These are phyloP conservation scores for Oncorhynchus kisutch DNA, from an alignment of 2,113 vertebrate genomes.

Conservation along the genomic window DNA sequence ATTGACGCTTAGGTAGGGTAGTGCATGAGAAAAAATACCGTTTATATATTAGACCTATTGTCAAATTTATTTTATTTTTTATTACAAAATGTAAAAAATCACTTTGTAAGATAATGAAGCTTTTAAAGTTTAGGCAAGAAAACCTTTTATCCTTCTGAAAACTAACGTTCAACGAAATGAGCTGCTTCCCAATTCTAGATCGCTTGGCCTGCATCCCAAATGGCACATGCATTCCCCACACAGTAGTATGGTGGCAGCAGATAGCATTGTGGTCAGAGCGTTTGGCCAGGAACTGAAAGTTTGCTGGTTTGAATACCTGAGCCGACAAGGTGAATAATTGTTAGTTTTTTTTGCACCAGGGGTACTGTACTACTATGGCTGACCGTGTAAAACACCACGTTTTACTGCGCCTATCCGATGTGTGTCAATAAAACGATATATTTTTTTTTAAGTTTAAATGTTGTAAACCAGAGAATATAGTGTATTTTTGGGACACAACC, in stretches of 20 bases:
- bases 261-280: no score
- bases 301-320: no score
- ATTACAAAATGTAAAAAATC: conserved; percentile 35
- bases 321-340: no score
- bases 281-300: no score
- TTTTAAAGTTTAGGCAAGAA: conserved; percentile 1
- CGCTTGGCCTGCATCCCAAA: background rate
- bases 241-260: no score
- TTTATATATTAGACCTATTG: conserved; percentile 3
- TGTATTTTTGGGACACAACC: no score
- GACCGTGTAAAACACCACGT: background rate
- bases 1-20: background rate
- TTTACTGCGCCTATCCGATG: no score
- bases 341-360: no score
- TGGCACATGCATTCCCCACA: background rate
- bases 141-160: conserved; percentile 2
- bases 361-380: no score
- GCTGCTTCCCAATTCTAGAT: conserved; percentile 26
- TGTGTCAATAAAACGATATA: no score
- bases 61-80: background rate
- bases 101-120: conserved; percentile 53
- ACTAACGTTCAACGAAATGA: conserved; percentile 12
- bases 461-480: no score
- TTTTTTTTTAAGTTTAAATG: no score
- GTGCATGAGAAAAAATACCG: conserved; percentile 21